phyloP scores from a whole-genome alignment of 2,888 invertebrate genomes.

The Zygogramma bicolorata region DNA sequence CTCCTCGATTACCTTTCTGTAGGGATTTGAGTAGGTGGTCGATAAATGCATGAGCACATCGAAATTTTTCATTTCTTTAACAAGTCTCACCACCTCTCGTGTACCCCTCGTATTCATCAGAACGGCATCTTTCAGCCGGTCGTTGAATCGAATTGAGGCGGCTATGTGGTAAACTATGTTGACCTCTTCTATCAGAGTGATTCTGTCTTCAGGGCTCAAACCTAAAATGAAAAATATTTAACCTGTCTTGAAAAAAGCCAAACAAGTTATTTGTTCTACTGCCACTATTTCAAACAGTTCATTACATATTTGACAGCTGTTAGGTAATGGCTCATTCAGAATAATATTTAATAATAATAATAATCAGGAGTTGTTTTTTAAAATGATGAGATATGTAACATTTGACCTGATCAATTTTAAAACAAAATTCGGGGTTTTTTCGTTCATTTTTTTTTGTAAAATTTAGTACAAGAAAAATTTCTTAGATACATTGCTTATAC shows the following conservation, averaged over 20 bases:
- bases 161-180: conserved; percentile 83
- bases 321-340: no score
- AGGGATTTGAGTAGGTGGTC: conserved; percentile 89
- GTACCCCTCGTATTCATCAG: conserved; percentile 77
- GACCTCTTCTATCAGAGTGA: conserved; percentile 71
- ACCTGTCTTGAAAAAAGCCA: no score
- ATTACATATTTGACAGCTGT: no score
- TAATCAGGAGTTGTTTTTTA: no score
- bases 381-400: no score
- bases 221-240: no score
- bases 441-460: no score
- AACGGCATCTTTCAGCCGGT: conserved; percentile 76
- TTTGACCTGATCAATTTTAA: no score
- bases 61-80: conserved; percentile 69
- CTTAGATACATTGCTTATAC: no score
- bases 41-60: conserved; percentile 82
- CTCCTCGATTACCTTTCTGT: conserved; percentile 77
- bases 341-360: no score
- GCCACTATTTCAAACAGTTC: neutral
- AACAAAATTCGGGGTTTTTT: no score
- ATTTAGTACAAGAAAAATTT: no score
- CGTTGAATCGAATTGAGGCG: conserved; percentile 88
- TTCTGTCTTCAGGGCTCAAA: conserved; percentile 68
- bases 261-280: neutral
- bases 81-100: conserved; percentile 73